These are phyloP conservation scores for Danio kyathit DNA, from an alignment of 2,797 vertebrate genomes.

Conservation along the genomic window DNA sequence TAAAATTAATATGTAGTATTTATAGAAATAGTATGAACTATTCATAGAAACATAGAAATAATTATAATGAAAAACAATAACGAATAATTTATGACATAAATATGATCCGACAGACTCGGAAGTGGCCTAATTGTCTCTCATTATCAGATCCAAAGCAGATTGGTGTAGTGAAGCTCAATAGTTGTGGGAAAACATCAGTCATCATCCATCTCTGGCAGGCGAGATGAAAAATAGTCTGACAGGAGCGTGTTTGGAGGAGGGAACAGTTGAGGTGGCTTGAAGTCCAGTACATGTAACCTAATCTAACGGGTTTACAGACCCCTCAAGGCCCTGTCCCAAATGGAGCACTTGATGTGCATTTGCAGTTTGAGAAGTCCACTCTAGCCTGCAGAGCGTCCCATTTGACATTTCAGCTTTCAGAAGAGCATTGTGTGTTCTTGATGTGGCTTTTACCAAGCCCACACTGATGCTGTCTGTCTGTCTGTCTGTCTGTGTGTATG, in stretches of 20 bases:
- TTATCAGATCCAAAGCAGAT: conserved; percentile 7
- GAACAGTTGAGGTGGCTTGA: conserved; percentile 5
- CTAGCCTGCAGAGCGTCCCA: background rate
- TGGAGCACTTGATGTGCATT: conserved; percentile 17
- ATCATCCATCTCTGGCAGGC: conserved; percentile 53
- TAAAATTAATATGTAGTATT: background rate
- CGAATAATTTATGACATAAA: too few relatives aligned
- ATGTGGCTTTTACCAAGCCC: background rate
- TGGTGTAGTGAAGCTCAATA: conserved; percentile 68
- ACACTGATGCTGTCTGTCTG: background rate
- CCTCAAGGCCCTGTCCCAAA: conserved; percentile 4
- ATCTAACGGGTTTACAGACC: conserved; percentile 18
- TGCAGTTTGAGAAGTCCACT: background rate
- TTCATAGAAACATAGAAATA: too few relatives aligned
- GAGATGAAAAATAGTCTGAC: conserved; percentile 57
- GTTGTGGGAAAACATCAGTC: conserved; percentile 68
- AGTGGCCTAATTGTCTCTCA: background rate
- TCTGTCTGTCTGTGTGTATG: too few relatives aligned
- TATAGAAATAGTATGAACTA: background rate
- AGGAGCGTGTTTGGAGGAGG: conserved; percentile 43
- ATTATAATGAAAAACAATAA: too few relatives aligned
- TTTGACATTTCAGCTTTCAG: conserved; percentile 7
- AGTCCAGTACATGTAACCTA: conserved; percentile 41
- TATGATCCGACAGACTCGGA: background rate
- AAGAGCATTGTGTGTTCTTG: background rate